These are phyloP conservation scores for Acarapis woodi DNA, from an alignment of 1,140 invertebrate genomes.

Conservation along the genomic window DNA sequence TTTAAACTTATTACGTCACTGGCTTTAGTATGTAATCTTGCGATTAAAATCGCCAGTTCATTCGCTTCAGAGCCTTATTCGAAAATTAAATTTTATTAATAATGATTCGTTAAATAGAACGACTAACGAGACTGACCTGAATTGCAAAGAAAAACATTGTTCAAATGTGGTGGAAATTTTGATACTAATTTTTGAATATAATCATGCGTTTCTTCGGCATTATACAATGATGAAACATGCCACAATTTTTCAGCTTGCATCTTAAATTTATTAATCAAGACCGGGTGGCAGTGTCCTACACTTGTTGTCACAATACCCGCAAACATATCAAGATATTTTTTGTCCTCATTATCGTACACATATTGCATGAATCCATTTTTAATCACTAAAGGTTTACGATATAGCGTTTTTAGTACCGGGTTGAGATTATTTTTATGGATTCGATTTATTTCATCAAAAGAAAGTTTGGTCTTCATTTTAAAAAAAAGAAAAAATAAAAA, in stretches of 20 bases:
- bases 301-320: constrained; percentile 85
- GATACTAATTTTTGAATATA: constrained; percentile 48
- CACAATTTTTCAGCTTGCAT: constrained; percentile 51
- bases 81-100: too few species aligned
- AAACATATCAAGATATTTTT: constrained; percentile 65
- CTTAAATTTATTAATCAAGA: constrained; percentile 35
- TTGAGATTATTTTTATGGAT: constrained; percentile 26
- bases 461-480: not conserved
- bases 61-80: constrained; percentile 96
- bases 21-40: constrained; percentile 47
- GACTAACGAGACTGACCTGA: too few species aligned
- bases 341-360: constrained; percentile 57
- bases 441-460: not conserved
- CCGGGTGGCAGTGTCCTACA: constrained; percentile 86
- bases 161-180: constrained; percentile 54
- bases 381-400: constrained; percentile 50
- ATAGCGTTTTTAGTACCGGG: constrained; percentile 39
- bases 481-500: not conserved
- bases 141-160: constrained; percentile 46
- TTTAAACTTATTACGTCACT: constrained; percentile 54
- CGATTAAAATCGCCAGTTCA: constrained; percentile 63
- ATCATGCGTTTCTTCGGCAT: constrained; percentile 61
- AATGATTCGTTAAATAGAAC: too few species aligned
- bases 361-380: constrained; percentile 67
- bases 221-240: constrained; percentile 71